phyloP scores from a whole-genome alignment of 2,797 vertebrate genomes.

The Hoplostethus atlanticus region DNA sequence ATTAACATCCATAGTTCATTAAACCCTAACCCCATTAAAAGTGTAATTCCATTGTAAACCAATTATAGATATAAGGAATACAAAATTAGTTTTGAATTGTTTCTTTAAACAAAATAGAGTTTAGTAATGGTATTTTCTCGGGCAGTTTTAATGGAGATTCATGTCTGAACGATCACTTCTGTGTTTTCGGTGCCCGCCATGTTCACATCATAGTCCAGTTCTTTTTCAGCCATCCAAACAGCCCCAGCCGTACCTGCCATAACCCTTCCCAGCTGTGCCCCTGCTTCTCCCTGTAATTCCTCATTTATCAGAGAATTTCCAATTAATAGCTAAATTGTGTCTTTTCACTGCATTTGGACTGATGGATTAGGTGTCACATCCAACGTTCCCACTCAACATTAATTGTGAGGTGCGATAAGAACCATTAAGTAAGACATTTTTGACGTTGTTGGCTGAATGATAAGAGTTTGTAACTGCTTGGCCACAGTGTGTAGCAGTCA shows the following conservation, averaged over 20 bases:
- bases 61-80: too few species aligned
- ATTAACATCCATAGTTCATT: too few species aligned
- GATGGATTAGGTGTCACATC: background rate
- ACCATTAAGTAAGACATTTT: background rate
- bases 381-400: background rate
- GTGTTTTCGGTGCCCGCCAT: too few species aligned
- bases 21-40: too few species aligned
- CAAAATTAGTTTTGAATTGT: too few species aligned
- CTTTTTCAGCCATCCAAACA: conserved; percentile 1
- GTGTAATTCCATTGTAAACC: too few species aligned
- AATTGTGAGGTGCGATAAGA: background rate
- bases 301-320: too few species aligned
- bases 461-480: too few species aligned
- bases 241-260: background rate
- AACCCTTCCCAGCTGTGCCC: background rate
- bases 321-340: background rate
- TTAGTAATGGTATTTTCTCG: too few species aligned
- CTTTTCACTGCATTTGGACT: background rate
- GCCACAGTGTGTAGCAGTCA: too few species aligned
- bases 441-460: background rate
- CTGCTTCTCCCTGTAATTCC: too few species aligned
- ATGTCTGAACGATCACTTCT: background rate
- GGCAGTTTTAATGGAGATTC: background rate
- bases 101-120: too few species aligned
- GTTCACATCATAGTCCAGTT: background rate